Evolutionary conservation across 2,113 vertebrate genomes (phyloP).

Genomic region (Otolemur garnettii): DNA sequence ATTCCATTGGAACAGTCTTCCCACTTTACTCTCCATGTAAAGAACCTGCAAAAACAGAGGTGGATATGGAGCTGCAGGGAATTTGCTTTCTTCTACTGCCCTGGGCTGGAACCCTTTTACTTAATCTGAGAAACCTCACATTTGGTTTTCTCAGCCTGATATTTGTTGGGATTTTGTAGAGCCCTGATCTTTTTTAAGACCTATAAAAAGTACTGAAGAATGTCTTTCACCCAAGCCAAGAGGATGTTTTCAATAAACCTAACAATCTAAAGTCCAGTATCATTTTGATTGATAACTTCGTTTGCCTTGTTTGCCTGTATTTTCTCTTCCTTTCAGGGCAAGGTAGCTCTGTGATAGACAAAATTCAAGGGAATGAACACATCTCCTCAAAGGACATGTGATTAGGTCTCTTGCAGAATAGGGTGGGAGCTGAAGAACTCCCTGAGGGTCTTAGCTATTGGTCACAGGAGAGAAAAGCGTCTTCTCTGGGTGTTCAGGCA

Average conservation of each 20-base stretch:
- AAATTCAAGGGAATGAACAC: not conserved
- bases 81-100: not conserved
- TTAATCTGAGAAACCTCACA: not conserved
- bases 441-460: not conserved
- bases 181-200: not conserved
- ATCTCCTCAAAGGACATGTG: not conserved
- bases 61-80: not conserved
- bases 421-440: not conserved
- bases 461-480: not conserved
- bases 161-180: constrained; percentile 41
- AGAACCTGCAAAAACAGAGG: constrained; percentile 66
- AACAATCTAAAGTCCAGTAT: not conserved
- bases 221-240: constrained; percentile 31
- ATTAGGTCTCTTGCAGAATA: not conserved
- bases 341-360: not conserved
- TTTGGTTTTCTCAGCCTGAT: not conserved
- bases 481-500: not conserved
- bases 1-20: constrained; percentile 2
- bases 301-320: not conserved
- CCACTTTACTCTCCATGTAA: constrained; percentile 43
- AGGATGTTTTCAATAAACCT: constrained; percentile 64
- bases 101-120: not conserved
- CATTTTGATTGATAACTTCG: constrained; percentile 53
- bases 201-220: not conserved
- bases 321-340: constrained; percentile 29